Evolutionary conservation across 2,888 invertebrate species (phyloP), one percentile per base, ranked within the genome.

Genomic region (Drosophila mercatorum): DNA sequence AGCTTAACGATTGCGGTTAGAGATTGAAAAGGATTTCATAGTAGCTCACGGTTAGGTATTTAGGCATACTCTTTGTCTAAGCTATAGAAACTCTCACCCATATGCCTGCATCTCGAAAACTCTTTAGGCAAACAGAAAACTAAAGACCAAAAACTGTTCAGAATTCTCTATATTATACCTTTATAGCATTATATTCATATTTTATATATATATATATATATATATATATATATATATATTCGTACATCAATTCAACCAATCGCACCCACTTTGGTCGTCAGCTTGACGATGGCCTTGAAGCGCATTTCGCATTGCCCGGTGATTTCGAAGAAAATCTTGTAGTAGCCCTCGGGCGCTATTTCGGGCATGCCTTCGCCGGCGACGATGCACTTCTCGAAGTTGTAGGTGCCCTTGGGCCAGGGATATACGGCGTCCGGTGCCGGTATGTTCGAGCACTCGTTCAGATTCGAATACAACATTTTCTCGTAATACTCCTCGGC

Each of bases 361-460:
- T 82, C 81, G 2, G 82, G 82, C 41, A 82, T 53, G 0, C 82
- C 82, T 6, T 79, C 67, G 8, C 64, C 74, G 1, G 28, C 0
- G 8, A 52, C 36, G 7, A 46, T 31, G n/a, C 82, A 82, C 2
- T 64, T 61, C 0, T 59, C 43, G 12, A 79, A 14, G 0, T 4
- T 28, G n/a, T 64, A 68, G 2, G n/a, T 41, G 3, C 34, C 28
- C 6, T 58, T 46, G 1, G 59, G 52, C 44, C 47, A 75, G 0
- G 72, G 64, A n/a, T 62, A 3, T 0, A 10, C 12, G 1, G 49
- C 46, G 0, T 67, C 61, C 1, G 68, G 52, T 0, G 8, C 2
- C 14, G 70, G 28, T 6, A 81, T 5, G 64, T 77, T 66, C 0
- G 83, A 70, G 31, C 83, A 83, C 0, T 12, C 0, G 1, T 28